Evolutionary conservation across 2,888 invertebrate species (phyloP), one percentile per base, ranked within the genome.

Genomic region (Lycophotia porphyrea): DNA sequence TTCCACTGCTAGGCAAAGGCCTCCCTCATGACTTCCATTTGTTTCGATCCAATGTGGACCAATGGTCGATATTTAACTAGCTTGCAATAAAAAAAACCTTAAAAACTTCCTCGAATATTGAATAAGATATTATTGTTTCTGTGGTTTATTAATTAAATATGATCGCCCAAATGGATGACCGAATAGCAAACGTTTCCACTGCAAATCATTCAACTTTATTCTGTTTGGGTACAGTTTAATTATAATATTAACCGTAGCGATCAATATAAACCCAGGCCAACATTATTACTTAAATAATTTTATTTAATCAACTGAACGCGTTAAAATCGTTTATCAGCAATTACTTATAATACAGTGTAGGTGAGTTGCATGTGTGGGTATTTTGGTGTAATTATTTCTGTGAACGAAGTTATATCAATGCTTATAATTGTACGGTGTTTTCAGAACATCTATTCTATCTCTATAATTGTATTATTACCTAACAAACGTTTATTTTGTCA

Each of bases 261-360:
- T 77, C 82, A 82, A 82, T 71, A 65, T 65, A 64, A 67, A 71
- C 15, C 44, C 58, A 18, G 58, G 8, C 24, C 36, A 68, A 71
- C 13, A 60, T 52, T 36, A 82, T 82, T n/a, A n/a, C n/a, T 77
- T 60, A 64, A 80, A 80, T 82, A 31, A 42, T 75, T 81, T 72
- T 47, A 70, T 76, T 66, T 49, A 66, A 77, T 66, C 34, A 34
- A 82, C 68, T 61, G 13, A n/a, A 24, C 39, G 24, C 13, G 13
- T 49, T 49, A 36, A 60, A 65, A 52, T 52, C 7, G 36, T 80
- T 49, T 42, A 65, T n/a, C 34, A 65, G 47, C 31, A 80, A 58
- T 77, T 42, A 77, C 49, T 80, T 49, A 49, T 34, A 55, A 5
- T 4, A 34, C 5, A 49, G 47, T 24, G 36, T 27, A 21, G 5